phyloP scores from a whole-genome alignment of 2,797 vertebrate genomes.

The Heteromormyrus szaboi region DNA sequence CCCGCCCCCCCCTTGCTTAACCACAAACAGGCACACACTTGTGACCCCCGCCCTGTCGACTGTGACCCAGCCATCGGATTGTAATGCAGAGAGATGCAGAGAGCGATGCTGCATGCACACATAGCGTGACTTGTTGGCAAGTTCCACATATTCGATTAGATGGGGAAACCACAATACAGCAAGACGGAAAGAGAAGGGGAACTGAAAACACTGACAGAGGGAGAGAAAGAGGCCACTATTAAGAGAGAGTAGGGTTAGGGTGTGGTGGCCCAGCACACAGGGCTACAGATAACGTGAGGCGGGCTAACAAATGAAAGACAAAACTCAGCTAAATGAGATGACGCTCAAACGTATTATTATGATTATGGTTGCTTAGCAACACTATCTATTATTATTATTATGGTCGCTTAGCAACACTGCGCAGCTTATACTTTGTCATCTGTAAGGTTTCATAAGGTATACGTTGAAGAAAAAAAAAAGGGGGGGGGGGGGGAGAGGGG shows the following conservation, averaged over 20 bases:
- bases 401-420: too few species aligned
- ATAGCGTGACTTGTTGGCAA: not conserved
- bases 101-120: not conserved
- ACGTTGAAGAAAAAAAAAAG: not conserved
- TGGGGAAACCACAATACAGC: not conserved
- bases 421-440: not conserved
- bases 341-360: not conserved
- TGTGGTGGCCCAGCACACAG: not conserved
- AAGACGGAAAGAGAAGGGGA: not conserved
- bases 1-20: not conserved
- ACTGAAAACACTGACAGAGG: not conserved
- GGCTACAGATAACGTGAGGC: not conserved
- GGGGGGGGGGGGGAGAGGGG: not conserved
- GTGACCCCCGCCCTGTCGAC: not conserved
- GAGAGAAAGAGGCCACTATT: slow-evolving; percentile 10
- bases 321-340: not conserved
- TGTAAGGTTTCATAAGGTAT: not conserved
- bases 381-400: not conserved
- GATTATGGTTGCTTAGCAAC: not conserved
- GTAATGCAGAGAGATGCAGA: not conserved
- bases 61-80: not conserved
- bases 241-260: not conserved
- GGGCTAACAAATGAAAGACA: not conserved
- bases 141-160: not conserved
- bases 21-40: not conserved